Evolutionary conservation across 1,140 invertebrate species (phyloP), one percentile per base, ranked within the genome.

Genomic region (Melanaphis sacchari): DNA sequence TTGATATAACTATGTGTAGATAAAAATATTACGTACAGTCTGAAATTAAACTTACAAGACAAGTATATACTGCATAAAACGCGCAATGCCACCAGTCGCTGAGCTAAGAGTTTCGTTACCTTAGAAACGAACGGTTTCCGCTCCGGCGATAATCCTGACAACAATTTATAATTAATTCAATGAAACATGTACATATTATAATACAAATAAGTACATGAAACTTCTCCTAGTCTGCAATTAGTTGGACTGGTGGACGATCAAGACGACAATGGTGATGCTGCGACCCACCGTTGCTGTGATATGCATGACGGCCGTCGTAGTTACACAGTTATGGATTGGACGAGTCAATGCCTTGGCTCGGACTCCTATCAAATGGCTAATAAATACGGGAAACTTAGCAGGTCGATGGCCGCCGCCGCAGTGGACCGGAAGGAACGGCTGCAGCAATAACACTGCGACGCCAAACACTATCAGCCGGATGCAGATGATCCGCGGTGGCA

Each of bases 401-500:
- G 87, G 46, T 31, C 87, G 49, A 54, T 54, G 87, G 46, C 46
- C 87, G 1, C 49, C 85, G 1, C 85, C 31, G 0, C 8, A 6
- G 18, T n/a, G 31, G 85, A 46, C 41, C 43, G 24, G 46, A n/a
- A 43, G 18, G 1, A 46, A n/a, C 31, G 22, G 7, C 18, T 18
- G 49, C 18, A 49, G 22, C 9, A 26, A 21, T 4, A 49, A 21
- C 46, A 26, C 46, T 8, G n/a, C n/a, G 18, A n/a, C 87, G 1
- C 49, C 87, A 9, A 89, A 89, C 46, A 26, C 87, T 36, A 89
- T 89, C 36, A 89, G n/a, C 22, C 87, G 87, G n/a, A 36, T 89
- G n/a, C 87, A 89, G 9, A 89, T 89, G 87, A 54, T 89, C 21
- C 46, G 21, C 8, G 87, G 87, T 8, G 87, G 87, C 46, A 54